Evolutionary conservation across 2,888 invertebrate species (phyloP).

Genomic region (Erebia palarica): DNA sequence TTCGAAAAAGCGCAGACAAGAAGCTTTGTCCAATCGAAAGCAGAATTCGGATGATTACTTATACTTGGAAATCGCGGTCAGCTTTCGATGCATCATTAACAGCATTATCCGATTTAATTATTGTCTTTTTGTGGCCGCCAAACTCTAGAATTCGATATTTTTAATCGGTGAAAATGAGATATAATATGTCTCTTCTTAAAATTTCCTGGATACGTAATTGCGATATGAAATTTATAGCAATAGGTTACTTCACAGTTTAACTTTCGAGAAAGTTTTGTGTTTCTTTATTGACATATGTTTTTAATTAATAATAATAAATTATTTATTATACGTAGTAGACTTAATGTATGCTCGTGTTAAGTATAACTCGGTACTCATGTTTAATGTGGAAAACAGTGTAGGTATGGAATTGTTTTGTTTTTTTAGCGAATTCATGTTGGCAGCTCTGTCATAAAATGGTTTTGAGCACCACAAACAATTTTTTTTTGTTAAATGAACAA

Average conservation of each 20-base stretch:
- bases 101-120: slow-evolving; percentile 75
- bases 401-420: too few species aligned
- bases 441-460: too few species aligned
- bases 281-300: too few species aligned
- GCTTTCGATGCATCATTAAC: slow-evolving; percentile 74
- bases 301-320: too few species aligned
- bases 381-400: too few species aligned
- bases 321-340: too few species aligned
- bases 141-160: slow-evolving; percentile 38
- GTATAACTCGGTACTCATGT: too few species aligned
- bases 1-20: slow-evolving; percentile 63
- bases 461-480: too few species aligned
- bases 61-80: slow-evolving; percentile 77
- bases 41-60: slow-evolving; percentile 77
- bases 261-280: not conserved
- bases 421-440: too few species aligned
- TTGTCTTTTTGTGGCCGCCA: slow-evolving; percentile 49
- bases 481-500: too few species aligned
- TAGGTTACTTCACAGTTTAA: not conserved
- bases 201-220: not conserved
- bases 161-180: slow-evolving; percentile 10
- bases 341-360: too few species aligned
- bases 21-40: slow-evolving; percentile 63
- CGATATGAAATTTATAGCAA: not conserved
- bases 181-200: slow-evolving; percentile 3